These are phyloP conservation scores for Campaea margaritaria DNA, from an alignment of 2,888 invertebrate species.

Conservation along the genomic window DNA sequence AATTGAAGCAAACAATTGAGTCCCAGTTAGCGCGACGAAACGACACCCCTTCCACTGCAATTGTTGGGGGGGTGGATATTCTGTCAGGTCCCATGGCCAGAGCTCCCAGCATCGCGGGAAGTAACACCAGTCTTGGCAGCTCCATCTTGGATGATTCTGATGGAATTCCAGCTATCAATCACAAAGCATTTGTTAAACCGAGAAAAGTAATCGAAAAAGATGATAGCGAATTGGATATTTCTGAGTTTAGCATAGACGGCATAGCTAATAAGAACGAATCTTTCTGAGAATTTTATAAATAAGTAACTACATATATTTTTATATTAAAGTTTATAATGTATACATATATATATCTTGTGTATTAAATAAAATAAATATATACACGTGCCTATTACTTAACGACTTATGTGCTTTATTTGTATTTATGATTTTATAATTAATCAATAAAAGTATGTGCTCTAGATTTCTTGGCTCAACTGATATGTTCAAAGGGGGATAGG, in stretches of 20 bases:
- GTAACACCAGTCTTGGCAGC: slow-evolving; percentile 80
- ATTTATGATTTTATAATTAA: no score
- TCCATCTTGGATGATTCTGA: slow-evolving; percentile 78
- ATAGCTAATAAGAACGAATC: slow-evolving; percentile 61
- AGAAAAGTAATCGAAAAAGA: slow-evolving; percentile 63
- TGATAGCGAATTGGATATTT: slow-evolving; percentile 77
- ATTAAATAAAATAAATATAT: no score
- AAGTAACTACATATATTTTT: no score
- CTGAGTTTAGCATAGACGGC: slow-evolving; percentile 74
- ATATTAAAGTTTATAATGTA: no score
- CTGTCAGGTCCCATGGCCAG: slow-evolving; percentile 57
- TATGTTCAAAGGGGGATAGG: no score
- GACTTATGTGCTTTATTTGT: no score
- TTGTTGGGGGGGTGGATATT: slow-evolving; percentile 72
- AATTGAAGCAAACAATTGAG: slow-evolving; percentile 84
- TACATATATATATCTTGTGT: no score
- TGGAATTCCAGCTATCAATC: slow-evolving; percentile 53
- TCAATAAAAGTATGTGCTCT: no score
- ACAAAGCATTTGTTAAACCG: slow-evolving; percentile 62
- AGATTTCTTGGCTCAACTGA: no score
- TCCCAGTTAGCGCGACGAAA: slow-evolving; percentile 78
- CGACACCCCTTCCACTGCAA: slow-evolving; percentile 61
- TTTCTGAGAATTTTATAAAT: slow-evolving; percentile 46
- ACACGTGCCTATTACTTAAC: no score
- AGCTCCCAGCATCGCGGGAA: slow-evolving; percentile 70